Base-by-base conservation (phyloP, 1,140 invertebrate species). In the Galleria mellonella region DNA sequence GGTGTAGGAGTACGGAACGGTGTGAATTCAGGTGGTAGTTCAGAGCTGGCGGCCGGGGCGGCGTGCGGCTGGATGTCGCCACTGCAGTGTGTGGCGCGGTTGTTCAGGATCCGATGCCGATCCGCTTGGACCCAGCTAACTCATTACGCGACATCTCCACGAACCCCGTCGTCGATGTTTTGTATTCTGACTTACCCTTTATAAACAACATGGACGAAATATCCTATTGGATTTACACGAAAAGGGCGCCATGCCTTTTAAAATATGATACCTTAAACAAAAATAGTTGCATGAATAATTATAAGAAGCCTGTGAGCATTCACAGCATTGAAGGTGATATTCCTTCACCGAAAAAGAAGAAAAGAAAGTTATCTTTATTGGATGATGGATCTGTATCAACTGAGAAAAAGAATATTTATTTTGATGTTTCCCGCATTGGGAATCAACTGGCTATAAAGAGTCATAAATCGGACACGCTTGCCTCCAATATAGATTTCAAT, bases 121-220 rank as follows among this genome's bases (percentile, higher is more conserved):
- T 44, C 41, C 44, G 33, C 42, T 11, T 11, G 32, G 39, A 11
- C 31, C 9, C 10, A 30, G n/a, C 37, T 10, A 8, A 4, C 9
- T 32, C 36, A 28, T 5, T 15, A 30, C 29, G 39, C 35, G 35
- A n/a, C n/a, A n/a, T 23, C 17, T 23, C 17, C 17, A 23, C 17
- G 6, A 23, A 23, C 6, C 17, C 17, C 17, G 6, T 23, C 6
- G 17, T 23, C 17, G 17, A 31, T 29, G 11, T 29, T 28, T 8
- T 40, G 38, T 38, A 33, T 30, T n/a, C 44, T 29, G 52, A 56
- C 48, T 27, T 37, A 72, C 66, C 74, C 74, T 75, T 82, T 77
- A 79, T 82, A 72, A 79, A 51, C 66, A 72, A 71, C 47, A 79
- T 84, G 77, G 77, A 84, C 42, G 77, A 79, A 51, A 84, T 84